Base-by-base conservation (phyloP, 2,113 vertebrate species). In the Suricata suricatta region DNA sequence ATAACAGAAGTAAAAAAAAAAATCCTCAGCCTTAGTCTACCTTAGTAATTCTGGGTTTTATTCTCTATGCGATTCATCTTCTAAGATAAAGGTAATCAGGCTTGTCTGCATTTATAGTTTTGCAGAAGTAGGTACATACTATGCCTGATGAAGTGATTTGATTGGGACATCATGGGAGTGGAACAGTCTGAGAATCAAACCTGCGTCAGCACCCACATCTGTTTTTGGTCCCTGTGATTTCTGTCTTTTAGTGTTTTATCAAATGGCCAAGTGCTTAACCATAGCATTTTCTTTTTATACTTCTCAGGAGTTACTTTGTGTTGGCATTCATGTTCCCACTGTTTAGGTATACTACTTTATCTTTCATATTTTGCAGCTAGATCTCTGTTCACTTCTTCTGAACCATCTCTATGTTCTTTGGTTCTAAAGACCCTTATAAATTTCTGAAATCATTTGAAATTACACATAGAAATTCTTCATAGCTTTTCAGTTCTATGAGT, bases 1-100 rank as follows among this genome's bases (percentile, higher is more conserved):
- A 82, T 64, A 86, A 57, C 29, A 90, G 85, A 97, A 93, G 38
- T 54, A 50, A 71, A 80, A 85, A 83, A 72, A 80, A 84, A 81
- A 41, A 13, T 88, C 29, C 31, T 66, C 29, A 79, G n/a, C 23
- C 23, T 66, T 50, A 63, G 60, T 87, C 57, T 88, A 16, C 33
- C 2, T 81, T 79, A 84, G 63, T 90, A 80, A 54, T 88, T 97
- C 44, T 83, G 50, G 68, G 3, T 76, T 89, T 95, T 83, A 63
- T 86, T 85, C 21, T 60, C 41, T 35, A 57, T 93, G 35, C 7
- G 93, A 3, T 93, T 96, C 23, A 21, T 77, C 44, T 93, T 85
- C 33, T 85, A n/a, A 80, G 88, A 60, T 86, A 93, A 66, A 88
- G 87, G 44, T 91, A 95, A 76, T 64, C 60, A 83, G 25, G 52